These are phyloP conservation scores for Pachyrhynchus sulphureomaculatus DNA, from an alignment of 1,140 invertebrate genomes.

Conservation along the genomic window DNA sequence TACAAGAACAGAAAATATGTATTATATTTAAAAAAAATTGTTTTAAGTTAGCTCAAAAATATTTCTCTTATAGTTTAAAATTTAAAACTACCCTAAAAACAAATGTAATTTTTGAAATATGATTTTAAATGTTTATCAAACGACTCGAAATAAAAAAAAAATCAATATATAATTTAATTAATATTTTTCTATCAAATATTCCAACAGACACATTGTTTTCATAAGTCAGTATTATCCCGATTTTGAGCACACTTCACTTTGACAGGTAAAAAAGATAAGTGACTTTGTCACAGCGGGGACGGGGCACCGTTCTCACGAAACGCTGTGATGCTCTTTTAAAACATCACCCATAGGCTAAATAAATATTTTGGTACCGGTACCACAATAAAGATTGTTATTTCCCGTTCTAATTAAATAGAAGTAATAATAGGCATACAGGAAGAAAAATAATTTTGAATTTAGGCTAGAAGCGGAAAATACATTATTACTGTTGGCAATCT, in stretches of 20 bases:
- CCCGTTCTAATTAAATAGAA: background rate
- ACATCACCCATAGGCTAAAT: constrained; percentile 6
- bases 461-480: no score
- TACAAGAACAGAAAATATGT: no score
- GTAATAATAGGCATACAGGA: background rate
- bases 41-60: no score
- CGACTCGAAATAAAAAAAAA: no score
- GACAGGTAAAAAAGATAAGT: constrained; percentile 28
- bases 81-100: no score
- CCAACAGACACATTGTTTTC: constrained; percentile 2
- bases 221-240: constrained; percentile 11
- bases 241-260: constrained; percentile 23
- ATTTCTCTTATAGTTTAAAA: no score
- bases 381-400: constrained; percentile 1
- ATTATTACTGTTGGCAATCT: no score
- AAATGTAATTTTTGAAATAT: no score
- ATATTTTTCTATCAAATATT: background rate
- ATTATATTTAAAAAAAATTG: no score
- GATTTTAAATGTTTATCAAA: no score
- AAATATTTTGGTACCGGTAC: constrained; percentile 28
- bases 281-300: constrained; percentile 19
- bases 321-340: constrained; percentile 15
- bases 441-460: no score
- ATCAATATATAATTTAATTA: background rate
- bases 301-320: constrained; percentile 17